These are phyloP conservation scores for Chaunax sp. DNA, from an alignment of 2,797 vertebrate species.

Conservation along the genomic window DNA sequence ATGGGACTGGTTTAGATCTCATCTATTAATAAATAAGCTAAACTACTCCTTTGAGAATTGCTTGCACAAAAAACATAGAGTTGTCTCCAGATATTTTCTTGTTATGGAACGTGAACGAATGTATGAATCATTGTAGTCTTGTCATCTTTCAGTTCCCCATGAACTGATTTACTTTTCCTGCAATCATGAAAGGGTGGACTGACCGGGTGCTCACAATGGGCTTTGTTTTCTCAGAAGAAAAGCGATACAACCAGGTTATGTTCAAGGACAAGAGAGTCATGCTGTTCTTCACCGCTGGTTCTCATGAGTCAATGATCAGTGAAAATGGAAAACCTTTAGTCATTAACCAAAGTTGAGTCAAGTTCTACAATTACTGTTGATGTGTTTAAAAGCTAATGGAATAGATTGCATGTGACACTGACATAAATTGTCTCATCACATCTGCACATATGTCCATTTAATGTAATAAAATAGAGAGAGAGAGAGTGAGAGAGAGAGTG, in stretches of 20 bases:
- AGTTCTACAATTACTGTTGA: background rate
- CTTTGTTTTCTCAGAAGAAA: conserved; percentile 83
- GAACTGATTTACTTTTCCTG: conserved; percentile 90
- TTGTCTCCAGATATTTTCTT: too few species aligned
- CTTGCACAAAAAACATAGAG: too few species aligned
- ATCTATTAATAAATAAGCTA: too few species aligned
- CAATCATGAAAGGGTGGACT: conserved; percentile 92
- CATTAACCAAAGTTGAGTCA: background rate
- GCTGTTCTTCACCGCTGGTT: conserved; percentile 89
- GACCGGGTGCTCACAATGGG: conserved; percentile 88
- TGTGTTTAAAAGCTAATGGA: background rate
- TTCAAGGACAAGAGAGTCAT: conserved; percentile 88
- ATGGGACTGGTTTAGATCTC: too few species aligned
- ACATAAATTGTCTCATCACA: conserved; percentile 5
- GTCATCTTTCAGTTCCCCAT: conserved; percentile 85
- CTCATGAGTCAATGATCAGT: conserved; percentile 26
- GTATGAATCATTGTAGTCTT: too few species aligned
- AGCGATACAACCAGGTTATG: conserved; percentile 79
- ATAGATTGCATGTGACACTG: background rate
- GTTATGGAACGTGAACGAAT: too few species aligned
- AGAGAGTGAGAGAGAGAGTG: background rate
- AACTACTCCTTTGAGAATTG: too few species aligned
- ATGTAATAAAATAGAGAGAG: background rate
- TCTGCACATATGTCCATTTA: background rate
- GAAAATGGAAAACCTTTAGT: background rate